Percentiles rank a stretch among this genome's conserved stretches.
These are phyloP conservation scores for Otis tarda DNA, from an alignment of 2,113 vertebrate genomes.

Conservation along the genomic window DNA sequence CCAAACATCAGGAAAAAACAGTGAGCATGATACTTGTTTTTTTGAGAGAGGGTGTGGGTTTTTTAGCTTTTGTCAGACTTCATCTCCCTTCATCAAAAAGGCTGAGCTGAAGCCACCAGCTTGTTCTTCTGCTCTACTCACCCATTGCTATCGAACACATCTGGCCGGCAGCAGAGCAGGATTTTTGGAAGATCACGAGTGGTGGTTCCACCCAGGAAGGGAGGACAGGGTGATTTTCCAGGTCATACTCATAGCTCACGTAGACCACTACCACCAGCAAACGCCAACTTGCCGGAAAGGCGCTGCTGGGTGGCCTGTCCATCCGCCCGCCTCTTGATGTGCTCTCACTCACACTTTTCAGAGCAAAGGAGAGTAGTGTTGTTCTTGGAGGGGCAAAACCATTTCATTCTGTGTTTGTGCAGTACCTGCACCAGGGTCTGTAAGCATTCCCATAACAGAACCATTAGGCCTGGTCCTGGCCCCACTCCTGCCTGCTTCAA, in stretches of 20 bases:
- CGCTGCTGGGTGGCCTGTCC: not conserved
- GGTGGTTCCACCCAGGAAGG: not conserved
- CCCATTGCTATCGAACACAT: not conserved
- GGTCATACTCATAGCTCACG: not conserved
- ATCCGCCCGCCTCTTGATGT: fast-evolving
- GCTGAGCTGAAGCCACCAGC: not conserved
- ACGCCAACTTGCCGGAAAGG: not conserved
- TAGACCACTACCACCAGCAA: not conserved
- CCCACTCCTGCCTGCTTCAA: not conserved
- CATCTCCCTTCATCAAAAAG: not conserved
- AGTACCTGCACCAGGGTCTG: not conserved
- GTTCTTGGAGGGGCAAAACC: not conserved
- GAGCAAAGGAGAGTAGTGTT: not conserved
- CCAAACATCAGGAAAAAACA: not conserved
- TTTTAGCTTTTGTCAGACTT: not conserved
- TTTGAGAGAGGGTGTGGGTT: fast-evolving
- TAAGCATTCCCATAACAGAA: not conserved
- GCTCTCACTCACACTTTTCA: not conserved
- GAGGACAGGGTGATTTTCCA: not conserved
- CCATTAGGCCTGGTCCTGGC: not conserved
- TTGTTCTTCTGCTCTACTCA: not conserved
- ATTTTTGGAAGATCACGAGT: not conserved
- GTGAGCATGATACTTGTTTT: not conserved
- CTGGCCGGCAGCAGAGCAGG: not conserved
- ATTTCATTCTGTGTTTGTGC: not conserved